Evolutionary conservation across 2,888 invertebrate species (phyloP).

Genomic region (Thumatha senex): DNA sequence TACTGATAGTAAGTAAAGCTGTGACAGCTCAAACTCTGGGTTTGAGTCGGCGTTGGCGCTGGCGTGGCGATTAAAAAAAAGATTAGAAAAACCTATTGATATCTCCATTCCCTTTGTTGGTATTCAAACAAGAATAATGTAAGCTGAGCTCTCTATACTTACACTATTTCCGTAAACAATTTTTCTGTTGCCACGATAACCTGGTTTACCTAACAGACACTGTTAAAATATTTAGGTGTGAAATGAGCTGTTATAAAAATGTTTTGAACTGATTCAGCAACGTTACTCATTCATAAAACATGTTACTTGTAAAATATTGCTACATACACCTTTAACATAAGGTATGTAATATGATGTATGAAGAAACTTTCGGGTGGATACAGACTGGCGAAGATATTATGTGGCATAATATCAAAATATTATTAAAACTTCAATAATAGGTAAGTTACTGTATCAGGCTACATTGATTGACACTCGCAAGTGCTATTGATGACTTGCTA

Average conservation of each 20-base stretch:
- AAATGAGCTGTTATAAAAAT: constrained; percentile 6
- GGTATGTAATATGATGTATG: not conserved
- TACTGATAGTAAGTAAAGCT: no score
- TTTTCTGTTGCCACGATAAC: constrained; percentile 9
- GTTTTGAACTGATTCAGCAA: constrained; percentile 1
- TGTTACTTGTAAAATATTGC: not conserved
- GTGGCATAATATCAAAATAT: no score
- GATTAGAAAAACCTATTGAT: no score
- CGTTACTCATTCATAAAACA: constrained; percentile 4
- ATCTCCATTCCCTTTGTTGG: not conserved
- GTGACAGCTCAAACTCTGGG: no score
- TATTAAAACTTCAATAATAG: no score
- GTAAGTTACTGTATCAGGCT: no score
- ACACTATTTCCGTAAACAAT: constrained; percentile 10
- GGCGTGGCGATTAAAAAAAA: no score
- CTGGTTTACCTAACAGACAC: constrained; percentile 6
- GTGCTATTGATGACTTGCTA: no score
- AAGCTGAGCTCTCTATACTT: not conserved
- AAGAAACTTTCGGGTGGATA: not conserved
- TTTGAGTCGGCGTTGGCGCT: no score
- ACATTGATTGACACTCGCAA: no score
- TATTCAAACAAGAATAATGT: not conserved
- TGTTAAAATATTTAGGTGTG: constrained; percentile 6
- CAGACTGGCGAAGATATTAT: not conserved
- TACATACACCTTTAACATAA: not conserved